Percentiles rank a stretch among this genome's conserved stretches.
Evolutionary conservation across 2,888 invertebrate genomes (phyloP).

Genomic region (Stenchaetothrips biformis): DNA sequence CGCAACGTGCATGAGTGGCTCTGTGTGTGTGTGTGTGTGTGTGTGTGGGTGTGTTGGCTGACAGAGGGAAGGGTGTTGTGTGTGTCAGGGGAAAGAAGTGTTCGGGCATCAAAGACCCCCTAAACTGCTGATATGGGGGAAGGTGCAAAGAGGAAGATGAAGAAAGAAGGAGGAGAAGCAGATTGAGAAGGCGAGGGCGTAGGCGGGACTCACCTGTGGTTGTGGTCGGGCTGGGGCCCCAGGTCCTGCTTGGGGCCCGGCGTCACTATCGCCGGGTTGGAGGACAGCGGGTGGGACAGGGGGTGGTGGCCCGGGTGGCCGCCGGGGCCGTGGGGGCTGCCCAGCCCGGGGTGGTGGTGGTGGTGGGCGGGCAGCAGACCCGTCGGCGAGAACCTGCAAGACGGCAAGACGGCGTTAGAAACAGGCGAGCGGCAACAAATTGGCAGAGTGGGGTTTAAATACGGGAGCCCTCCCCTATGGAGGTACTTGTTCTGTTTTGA

Average conservation of each 20-base stretch:
- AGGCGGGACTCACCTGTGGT: constrained; percentile 62
- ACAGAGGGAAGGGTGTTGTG: no score
- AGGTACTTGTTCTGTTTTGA: no score
- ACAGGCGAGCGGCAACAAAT: neutral
- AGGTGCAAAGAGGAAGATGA: no score
- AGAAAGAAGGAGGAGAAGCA: no score
- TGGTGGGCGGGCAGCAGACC: constrained; percentile 68
- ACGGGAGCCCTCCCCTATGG: no score
- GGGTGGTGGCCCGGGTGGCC: constrained; percentile 60
- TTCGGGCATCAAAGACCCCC: no score
- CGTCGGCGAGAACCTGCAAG: constrained; percentile 87
- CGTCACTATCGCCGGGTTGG: constrained; percentile 74
- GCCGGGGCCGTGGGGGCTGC: neutral
- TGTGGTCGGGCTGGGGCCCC: constrained; percentile 55
- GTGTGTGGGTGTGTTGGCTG: neutral
- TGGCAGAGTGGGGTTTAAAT: neutral
- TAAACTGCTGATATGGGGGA: no score
- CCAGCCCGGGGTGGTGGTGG: constrained; percentile 11
- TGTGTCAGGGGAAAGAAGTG: no score
- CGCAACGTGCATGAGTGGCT: neutral
- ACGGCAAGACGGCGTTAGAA: constrained; percentile 49
- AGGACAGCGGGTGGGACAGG: constrained; percentile 60
- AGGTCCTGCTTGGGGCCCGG: constrained; percentile 72
- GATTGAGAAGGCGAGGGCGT: no score
- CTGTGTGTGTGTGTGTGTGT: neutral